phyloP scores from a whole-genome alignment of 2,888 invertebrate species.

The Heliconius aoede region DNA sequence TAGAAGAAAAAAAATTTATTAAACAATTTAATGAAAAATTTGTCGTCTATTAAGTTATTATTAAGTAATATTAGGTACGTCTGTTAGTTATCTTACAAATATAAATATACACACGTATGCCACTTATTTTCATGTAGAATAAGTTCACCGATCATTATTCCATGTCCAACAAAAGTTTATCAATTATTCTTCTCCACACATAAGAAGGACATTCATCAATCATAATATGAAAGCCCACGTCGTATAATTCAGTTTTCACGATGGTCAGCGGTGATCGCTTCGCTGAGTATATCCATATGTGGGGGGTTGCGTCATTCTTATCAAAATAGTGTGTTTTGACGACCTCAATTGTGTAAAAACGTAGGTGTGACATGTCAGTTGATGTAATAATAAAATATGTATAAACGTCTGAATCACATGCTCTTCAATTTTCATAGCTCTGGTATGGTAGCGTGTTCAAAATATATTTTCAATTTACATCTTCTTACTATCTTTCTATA shows the following conservation, averaged over 20 bases:
- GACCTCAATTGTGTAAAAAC: background rate
- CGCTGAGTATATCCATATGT: background rate
- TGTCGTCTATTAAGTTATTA: too few relatives aligned
- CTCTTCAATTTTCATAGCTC: too few relatives aligned
- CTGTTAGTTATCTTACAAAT: background rate
- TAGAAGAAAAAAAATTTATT: too few relatives aligned
- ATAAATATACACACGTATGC: background rate
- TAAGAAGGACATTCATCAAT: conserved; percentile 14
- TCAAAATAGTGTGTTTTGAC: background rate
- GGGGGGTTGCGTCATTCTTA: conserved; percentile 1
- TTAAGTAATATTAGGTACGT: background rate
- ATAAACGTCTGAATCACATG: background rate
- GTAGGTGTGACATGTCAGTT: background rate
- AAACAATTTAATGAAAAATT: too few relatives aligned
- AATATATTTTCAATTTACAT: background rate
- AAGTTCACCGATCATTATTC: background rate
- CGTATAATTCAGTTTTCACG: background rate
- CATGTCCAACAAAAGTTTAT: conserved; percentile 1
- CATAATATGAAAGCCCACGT: conserved; percentile 1
- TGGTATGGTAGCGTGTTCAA: background rate
- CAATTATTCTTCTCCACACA: conserved; percentile 15
- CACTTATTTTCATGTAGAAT: background rate
- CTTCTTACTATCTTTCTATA: background rate
- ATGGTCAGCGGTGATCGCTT: background rate
- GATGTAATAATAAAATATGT: background rate